A percentile compares a stretch with the other conserved stretches of the same genome.
Evolutionary conservation across 2,888 invertebrate species (phyloP).

Genomic region (Cerceris ruficornis): DNA sequence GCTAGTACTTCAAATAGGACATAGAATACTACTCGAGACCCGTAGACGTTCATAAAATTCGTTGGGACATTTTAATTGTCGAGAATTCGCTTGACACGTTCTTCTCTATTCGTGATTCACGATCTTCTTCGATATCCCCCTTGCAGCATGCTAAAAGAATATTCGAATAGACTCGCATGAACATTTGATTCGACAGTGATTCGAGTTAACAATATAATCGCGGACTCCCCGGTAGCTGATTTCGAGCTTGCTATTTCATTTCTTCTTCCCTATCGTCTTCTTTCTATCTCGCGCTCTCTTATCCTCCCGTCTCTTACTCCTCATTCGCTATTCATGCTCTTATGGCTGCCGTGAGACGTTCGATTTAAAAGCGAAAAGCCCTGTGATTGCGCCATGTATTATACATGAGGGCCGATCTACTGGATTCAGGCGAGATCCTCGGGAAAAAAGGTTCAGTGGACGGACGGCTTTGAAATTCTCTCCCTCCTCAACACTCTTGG

Average conservation of each 20-base stretch:
- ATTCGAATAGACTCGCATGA: not conserved
- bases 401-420: conserved; percentile 9
- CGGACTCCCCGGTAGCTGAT: conserved; percentile 22
- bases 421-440: conserved; percentile 6
- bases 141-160: too few relatives aligned
- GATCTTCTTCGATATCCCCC: too few relatives aligned
- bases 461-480: conserved; percentile 7
- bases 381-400: conserved; percentile 18
- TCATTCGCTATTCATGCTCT: conserved; percentile 1
- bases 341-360: conserved; percentile 23
- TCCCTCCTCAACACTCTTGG: conserved; percentile 39
- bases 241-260: not conserved
- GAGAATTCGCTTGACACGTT: too few relatives aligned
- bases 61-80: not conserved
- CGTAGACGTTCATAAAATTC: not conserved
- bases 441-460: not conserved
- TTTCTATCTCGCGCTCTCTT: conserved; percentile 30
- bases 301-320: not conserved
- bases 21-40: not conserved
- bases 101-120: too few relatives aligned
- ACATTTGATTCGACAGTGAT: conserved; percentile 15
- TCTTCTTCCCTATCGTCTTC: conserved; percentile 5
- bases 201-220: conserved; percentile 24
- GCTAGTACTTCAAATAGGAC: not conserved
- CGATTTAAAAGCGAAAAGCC: conserved; percentile 15